Percentiles rank a stretch among this genome's conserved stretches.
phyloP scores from a whole-genome alignment of 2,888 invertebrate genomes.

The Lordiphosa fenestrarum region DNA sequence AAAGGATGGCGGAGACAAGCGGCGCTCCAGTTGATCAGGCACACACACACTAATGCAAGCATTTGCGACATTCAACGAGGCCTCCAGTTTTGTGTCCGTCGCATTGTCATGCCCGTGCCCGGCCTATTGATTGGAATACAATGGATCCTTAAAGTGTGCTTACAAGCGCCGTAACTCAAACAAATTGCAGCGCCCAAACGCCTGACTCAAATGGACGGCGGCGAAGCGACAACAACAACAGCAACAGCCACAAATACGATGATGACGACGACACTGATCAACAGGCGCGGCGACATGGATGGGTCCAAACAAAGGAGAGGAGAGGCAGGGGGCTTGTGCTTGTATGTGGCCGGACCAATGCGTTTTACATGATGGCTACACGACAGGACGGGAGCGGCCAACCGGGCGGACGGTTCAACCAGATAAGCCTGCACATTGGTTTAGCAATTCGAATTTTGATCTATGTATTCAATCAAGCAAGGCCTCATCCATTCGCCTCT shows the following conservation, averaged over 20 bases:
- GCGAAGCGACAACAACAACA: slow-evolving; percentile 14
- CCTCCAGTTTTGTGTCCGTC: slow-evolving; percentile 48
- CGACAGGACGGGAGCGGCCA: slow-evolving; percentile 63
- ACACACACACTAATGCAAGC: slow-evolving; percentile 27
- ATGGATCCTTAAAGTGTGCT: slow-evolving; percentile 81
- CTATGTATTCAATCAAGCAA: no score
- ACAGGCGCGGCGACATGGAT: slow-evolving; percentile 60
- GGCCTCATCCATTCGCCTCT: no score
- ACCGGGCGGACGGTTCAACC: slow-evolving; percentile 46
- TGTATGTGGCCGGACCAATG: slow-evolving; percentile 31
- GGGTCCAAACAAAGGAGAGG: slow-evolving; percentile 25
- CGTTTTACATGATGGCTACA: slow-evolving; percentile 71
- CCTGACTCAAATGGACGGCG: slow-evolving; percentile 55
- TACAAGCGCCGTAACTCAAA: slow-evolving; percentile 81
- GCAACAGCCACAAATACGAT: slow-evolving; percentile 17
- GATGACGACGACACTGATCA: slow-evolving; percentile 64
- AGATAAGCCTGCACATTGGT: slow-evolving; percentile 46
- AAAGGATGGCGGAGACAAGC: slow-evolving; percentile 49
- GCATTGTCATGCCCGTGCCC: slow-evolving; percentile 69
- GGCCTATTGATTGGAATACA: slow-evolving; percentile 78
- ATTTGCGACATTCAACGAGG: slow-evolving; percentile 55
- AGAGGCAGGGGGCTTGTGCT: background rate
- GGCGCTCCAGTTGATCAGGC: slow-evolving; percentile 55
- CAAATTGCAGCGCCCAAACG: slow-evolving; percentile 79
- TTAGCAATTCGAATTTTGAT: background rate